Conservation (phyloP, 2,888 invertebrate genomes). For the Stenchaetothrips biformis region DNA sequence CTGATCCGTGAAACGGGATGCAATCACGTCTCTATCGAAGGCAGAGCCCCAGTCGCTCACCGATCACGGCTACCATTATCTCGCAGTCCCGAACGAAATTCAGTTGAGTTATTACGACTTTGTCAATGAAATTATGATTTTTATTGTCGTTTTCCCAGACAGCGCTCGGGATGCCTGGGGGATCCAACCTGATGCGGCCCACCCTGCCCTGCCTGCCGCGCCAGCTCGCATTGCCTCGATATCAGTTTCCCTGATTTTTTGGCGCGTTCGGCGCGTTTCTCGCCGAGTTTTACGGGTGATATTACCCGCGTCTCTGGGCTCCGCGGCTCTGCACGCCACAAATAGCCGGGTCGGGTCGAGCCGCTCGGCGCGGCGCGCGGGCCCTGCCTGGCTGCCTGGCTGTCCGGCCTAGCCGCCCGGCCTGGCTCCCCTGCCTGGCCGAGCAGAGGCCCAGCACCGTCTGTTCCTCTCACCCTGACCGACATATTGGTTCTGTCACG, state of each 20-base stretch:
- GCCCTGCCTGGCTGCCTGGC: too few species aligned
- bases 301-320: not conserved
- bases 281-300: constrained; percentile 11
- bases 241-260: not conserved
- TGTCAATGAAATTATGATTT: too few species aligned
- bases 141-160: too few species aligned
- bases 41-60: too few species aligned
- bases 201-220: not conserved
- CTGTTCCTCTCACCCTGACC: constrained; percentile 12
- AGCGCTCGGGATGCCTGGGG: too few species aligned
- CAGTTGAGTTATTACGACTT: too few species aligned
- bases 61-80: too few species aligned
- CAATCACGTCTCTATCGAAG: too few species aligned
- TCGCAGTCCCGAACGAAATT: too few species aligned
- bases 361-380: not conserved
- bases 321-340: not conserved
- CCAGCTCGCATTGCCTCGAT: not conserved
- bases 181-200: not conserved
- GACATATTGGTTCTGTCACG: not conserved
- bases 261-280: constrained; percentile 1
- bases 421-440: too few species aligned
- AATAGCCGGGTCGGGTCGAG: constrained; percentile 3
- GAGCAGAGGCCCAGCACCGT: not conserved
- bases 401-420: too few species aligned
- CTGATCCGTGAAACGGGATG: not conserved